A percentile compares a stretch with the other conserved stretches of the same genome.
Conservation (phyloP, 1,140 invertebrate species). For the Macrotrachela quadricornifera region DNA sequence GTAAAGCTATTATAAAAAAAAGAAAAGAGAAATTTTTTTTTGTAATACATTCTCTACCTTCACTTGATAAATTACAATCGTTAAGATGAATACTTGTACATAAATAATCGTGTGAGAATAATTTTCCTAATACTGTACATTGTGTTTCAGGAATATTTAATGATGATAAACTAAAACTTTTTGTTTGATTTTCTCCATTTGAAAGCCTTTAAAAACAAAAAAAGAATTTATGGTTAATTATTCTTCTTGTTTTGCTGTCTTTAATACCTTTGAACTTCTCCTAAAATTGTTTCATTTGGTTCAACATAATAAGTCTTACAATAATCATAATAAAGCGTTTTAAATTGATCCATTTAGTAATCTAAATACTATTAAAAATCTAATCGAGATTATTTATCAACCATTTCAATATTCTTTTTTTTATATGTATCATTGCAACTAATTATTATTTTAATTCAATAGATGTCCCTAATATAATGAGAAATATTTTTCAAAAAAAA, state of each 20-base stretch:
- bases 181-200: not conserved
- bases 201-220: no score
- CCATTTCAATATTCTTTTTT: no score
- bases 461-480: no score
- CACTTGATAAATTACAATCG: constrained; percentile 25
- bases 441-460: no score
- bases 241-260: not conserved
- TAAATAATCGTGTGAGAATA: constrained; percentile 19
- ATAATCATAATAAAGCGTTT: constrained; percentile 4
- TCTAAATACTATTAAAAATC: no score
- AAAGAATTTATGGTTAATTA: not conserved
- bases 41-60: constrained; percentile 18
- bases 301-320: constrained; percentile 6
- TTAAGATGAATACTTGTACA: constrained; percentile 22
- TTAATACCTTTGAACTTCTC: not conserved
- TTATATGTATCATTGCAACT: no score
- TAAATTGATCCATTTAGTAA: not conserved
- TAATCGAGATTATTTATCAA: no score
- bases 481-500: no score
- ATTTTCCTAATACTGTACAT: constrained; percentile 21
- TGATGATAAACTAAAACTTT: constrained; percentile 19
- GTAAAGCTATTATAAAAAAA: not conserved
- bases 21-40: no score
- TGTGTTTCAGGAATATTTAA: constrained; percentile 23
- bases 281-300: constrained; percentile 1